Evolutionary conservation across 2,888 invertebrate species (phyloP).

Genomic region (Plutella xylostella): DNA sequence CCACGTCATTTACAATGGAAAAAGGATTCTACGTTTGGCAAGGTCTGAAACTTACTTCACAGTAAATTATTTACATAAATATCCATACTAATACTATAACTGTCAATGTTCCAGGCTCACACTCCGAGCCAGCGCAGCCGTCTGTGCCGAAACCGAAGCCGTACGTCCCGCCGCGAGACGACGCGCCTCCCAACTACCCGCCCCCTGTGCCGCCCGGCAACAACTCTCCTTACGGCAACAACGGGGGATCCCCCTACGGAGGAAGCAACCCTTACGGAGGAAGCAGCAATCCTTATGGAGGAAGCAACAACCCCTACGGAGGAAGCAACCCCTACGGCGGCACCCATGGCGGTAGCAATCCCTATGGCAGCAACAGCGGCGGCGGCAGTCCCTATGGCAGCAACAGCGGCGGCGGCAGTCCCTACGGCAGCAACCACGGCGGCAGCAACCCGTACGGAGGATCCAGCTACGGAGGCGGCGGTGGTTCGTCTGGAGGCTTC

Average conservation of each 20-base stretch:
- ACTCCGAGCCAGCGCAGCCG: slow-evolving; percentile 44
- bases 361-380: slow-evolving; percentile 12
- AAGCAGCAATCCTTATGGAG: slow-evolving; percentile 16
- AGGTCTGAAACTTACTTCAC: too few relatives aligned
- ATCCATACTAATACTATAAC: too few relatives aligned
- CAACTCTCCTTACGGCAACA: slow-evolving; percentile 22
- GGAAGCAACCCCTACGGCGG: slow-evolving; percentile 23
- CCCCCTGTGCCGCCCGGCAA: slow-evolving; percentile 13
- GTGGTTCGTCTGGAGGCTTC: slow-evolving; percentile 23
- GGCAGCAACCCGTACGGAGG: slow-evolving; percentile 16
- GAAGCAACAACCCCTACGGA: slow-evolving; percentile 22
- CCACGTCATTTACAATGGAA: too few relatives aligned
- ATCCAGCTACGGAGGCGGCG: slow-evolving; percentile 22
- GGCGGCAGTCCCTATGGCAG: slow-evolving; percentile 9
- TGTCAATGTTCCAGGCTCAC: slow-evolving; percentile 32
- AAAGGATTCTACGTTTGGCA: too few relatives aligned
- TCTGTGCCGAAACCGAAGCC: slow-evolving; percentile 35
- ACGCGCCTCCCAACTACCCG: slow-evolving; percentile 44
- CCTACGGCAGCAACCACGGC: slow-evolving; percentile 1
- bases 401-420: slow-evolving; percentile 5
- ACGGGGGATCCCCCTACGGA: slow-evolving; percentile 22
- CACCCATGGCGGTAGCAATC: slow-evolving; percentile 5
- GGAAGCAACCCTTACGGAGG: slow-evolving; percentile 27
- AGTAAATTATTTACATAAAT: too few relatives aligned
- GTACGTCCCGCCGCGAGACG: slow-evolving; percentile 35